phyloP scores from a whole-genome alignment of 2,888 invertebrate genomes.

The Augiades crinisus region DNA sequence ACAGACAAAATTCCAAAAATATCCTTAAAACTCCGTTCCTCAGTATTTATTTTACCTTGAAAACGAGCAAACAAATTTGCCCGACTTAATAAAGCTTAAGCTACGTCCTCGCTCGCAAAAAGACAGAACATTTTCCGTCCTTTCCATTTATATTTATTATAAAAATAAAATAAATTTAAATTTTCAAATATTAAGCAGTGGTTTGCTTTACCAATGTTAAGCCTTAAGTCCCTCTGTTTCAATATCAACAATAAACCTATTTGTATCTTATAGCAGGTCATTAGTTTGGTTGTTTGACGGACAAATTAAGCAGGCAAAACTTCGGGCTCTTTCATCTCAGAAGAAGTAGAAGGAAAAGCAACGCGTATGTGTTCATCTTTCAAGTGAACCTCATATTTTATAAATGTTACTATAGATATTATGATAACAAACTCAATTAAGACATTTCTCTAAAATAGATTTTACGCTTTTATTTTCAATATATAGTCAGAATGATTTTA shows the following conservation, averaged over 20 bases:
- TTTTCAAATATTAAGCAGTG: not conserved
- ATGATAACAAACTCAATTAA: no score
- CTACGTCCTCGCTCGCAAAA: not conserved
- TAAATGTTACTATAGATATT: no score
- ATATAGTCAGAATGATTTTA: no score
- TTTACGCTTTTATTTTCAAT: no score
- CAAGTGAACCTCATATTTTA: no score
- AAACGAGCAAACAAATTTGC: conserved; percentile 8
- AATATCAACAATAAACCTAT: not conserved
- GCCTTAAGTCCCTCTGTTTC: no score
- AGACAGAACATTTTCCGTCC: conserved; percentile 4
- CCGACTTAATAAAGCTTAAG: conserved; percentile 7
- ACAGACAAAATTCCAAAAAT: conserved; percentile 1
- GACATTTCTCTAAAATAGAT: no score
- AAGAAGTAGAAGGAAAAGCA: no score
- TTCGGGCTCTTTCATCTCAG: no score
- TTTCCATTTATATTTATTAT: not conserved
- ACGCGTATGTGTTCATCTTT: no score
- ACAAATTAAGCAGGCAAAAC: no score
- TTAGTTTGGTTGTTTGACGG: no score
- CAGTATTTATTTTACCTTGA: conserved; percentile 5
- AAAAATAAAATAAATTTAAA: not conserved
- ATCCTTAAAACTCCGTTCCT: not conserved
- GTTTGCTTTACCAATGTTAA: not conserved
- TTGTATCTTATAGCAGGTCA: not conserved